Evolutionary conservation across 2,888 invertebrate species (phyloP).

Genomic region (Phalangium opilio): DNA sequence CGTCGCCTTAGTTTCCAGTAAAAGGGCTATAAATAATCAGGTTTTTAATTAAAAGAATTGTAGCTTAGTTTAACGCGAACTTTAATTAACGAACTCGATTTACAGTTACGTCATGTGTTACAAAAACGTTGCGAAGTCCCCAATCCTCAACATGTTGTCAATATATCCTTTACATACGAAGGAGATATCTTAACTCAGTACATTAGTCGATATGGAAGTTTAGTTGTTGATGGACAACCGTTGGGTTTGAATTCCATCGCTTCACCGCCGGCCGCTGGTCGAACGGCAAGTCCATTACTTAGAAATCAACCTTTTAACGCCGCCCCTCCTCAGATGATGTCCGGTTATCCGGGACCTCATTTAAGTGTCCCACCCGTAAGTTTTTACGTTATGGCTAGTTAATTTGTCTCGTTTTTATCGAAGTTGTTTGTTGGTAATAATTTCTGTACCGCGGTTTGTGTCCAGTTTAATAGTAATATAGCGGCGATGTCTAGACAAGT

Average conservation of each 20-base stretch:
- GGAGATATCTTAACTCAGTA: conserved; percentile 16
- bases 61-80: background rate
- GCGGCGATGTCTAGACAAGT: too few species aligned
- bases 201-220: conserved; percentile 21
- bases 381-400: too few species aligned
- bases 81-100: background rate
- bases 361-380: too few species aligned
- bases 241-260: conserved; percentile 5
- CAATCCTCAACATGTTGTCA: conserved; percentile 28
- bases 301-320: background rate
- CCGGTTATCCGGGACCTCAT: background rate
- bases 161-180: conserved; percentile 24
- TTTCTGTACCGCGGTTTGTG: too few species aligned
- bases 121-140: conserved; percentile 26
- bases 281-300: background rate
- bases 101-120: conserved; percentile 24
- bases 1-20: conserved; percentile 65
- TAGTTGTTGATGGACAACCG: conserved; percentile 24
- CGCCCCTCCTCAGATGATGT: background rate
- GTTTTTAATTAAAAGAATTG: conserved; percentile 4
- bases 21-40: conserved; percentile 37
- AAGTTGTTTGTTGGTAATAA: too few species aligned
- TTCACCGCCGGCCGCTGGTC: background rate
- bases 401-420: too few species aligned
- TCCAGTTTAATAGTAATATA: too few species aligned